Evolutionary conservation across 2,113 vertebrate species (phyloP), one percentile per base, ranked within the genome.

Genomic region (Thamnophis sirtalis): DNA sequence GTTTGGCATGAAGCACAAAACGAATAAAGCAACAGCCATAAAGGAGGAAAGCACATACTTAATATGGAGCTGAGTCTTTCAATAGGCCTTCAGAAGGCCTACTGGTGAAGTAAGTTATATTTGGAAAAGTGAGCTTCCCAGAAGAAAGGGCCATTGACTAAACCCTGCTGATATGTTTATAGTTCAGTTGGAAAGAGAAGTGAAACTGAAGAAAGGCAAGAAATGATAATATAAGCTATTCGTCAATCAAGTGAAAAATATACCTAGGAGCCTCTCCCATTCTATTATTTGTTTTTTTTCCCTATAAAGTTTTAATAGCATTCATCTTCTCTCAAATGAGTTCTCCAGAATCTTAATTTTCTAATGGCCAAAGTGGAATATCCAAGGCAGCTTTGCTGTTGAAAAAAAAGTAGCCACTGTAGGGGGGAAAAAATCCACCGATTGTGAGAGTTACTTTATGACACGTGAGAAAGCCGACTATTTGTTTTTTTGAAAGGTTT

Each of bases 401-500:
- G 63, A 86, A 80, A 85, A 93, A 93, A 80, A 92, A 93, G 92
- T 38, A 94, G 80, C 89, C 94, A 38, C 6, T 80, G 43, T 43
- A 43, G 33, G 5, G 6, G 0, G 1, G 1, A 9, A 73, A 73
- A 33, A 33, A 73, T 5, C 0, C 68, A 89, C 87, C 86, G 28
- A 94, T 90, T 38, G 53, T 24, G 51, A 63, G 86, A 93, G 93
- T 92, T 92, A 93, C 95, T 55, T 95, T 94, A 94, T 90, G 93
- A 93, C 96, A 96, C 90, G 87, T 56, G 49, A 96, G 96, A 95
- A 68, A 92, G 58, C 38, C 2, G 54, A 94, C 90, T 96, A 96
- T 96, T 98, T 98, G 96, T 97, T 98, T 43, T 80, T 98, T 96
- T 95, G 94, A 88, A 97, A 93, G 87, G 93, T 95, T 91, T 97